Evolutionary conservation across 2,797 vertebrate genomes (phyloP).

Genomic region (Anguilla pacifica): DNA sequence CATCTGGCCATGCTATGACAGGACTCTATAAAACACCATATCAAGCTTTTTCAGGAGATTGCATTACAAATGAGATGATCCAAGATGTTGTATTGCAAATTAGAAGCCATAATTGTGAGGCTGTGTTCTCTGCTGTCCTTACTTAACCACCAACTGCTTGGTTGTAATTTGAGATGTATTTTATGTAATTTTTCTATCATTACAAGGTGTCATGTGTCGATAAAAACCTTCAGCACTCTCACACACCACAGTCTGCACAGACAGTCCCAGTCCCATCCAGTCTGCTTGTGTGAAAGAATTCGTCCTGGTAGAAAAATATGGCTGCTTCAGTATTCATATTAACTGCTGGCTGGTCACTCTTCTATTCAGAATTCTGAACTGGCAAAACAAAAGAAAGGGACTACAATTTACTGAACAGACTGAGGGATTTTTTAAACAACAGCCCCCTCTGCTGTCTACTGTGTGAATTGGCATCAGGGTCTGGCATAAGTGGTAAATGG

Average conservation of each 20-base stretch:
- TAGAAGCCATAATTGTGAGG: neutral
- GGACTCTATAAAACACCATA: too few relatives aligned
- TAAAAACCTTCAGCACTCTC: neutral
- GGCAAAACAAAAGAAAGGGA: neutral
- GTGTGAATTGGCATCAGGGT: neutral
- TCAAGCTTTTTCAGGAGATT: too few relatives aligned
- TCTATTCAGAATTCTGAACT: neutral
- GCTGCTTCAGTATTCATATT: neutral
- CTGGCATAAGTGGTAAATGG: neutral
- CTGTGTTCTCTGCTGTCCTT: neutral
- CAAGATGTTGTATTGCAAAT: too few relatives aligned
- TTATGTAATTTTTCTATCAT: neutral
- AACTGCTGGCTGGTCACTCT: constrained; percentile 2
- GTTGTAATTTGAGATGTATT: neutral
- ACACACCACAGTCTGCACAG: neutral
- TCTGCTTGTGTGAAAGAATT: neutral
- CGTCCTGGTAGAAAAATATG: neutral
- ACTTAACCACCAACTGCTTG: neutral
- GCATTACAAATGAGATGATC: too few relatives aligned
- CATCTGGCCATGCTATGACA: too few relatives aligned
- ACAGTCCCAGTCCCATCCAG: neutral
- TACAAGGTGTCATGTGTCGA: neutral
- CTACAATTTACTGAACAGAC: neutral
- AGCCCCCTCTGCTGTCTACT: constrained; percentile 47
- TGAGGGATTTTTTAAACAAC: constrained; percentile 31